Conservation (phyloP, 2,113 vertebrate species). For the Boulengeromyrus knoepffleri region DNA sequence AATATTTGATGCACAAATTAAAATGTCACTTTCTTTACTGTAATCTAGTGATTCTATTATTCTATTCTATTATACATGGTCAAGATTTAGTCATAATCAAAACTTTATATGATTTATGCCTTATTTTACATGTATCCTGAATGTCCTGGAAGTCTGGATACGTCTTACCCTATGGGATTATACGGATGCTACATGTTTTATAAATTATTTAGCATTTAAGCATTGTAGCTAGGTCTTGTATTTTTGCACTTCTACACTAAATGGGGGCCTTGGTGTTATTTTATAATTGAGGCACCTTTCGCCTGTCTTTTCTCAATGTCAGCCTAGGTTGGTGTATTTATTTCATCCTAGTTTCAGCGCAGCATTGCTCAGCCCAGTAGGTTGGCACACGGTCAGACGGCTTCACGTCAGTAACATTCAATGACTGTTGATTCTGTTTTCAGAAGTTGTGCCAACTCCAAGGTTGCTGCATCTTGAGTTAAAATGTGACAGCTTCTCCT, state of each 20-base stretch:
- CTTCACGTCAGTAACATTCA: not conserved
- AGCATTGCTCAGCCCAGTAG: not conserved
- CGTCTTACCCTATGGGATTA: not conserved
- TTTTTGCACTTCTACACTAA: not conserved
- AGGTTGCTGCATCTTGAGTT: not conserved
- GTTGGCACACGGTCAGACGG: not conserved
- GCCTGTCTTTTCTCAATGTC: not conserved
- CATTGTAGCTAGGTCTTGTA: not conserved
- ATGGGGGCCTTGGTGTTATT: not conserved
- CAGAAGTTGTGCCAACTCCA: not conserved
- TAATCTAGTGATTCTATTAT: not conserved
- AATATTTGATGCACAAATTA: not conserved
- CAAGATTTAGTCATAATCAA: not conserved
- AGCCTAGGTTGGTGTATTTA: not conserved
- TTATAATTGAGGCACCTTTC: not conserved
- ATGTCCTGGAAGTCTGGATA: not conserved
- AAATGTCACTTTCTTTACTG: not conserved
- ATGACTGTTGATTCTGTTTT: not conserved
- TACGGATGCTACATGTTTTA: not conserved
- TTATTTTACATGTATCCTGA: not conserved
- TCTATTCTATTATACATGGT: not conserved
- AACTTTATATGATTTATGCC: not conserved
- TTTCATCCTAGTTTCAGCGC: not conserved
- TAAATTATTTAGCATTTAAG: not conserved
- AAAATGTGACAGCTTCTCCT: slow-evolving; percentile 3